Base-by-base conservation (phyloP, 2,113 vertebrate genomes). In the Festucalex cinctus region DNA sequence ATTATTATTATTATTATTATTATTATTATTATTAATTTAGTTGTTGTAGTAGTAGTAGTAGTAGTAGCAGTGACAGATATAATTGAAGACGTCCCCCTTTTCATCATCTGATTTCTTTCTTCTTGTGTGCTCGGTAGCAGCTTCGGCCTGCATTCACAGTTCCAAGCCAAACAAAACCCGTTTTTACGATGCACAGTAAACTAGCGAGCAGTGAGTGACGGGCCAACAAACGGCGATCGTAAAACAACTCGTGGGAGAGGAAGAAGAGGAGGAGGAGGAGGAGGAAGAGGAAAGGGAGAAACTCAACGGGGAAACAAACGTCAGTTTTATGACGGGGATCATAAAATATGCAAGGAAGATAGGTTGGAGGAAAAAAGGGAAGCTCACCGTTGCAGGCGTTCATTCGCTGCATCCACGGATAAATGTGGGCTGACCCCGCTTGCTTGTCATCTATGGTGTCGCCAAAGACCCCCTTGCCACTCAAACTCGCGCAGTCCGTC, bases 301-400 rank as follows among this genome's bases (percentile, higher is more conserved):
- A 54, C 70, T 74, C 68, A 68, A 69, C 74, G 73, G 69, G 85
- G 80, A 88, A 86, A 72, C 78, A 75, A 73, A 78, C 72, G 83
- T 83, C 81, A 82, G 53, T 78, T 87, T 82, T 80, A 85, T 80
- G 83, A 77, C 64, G 63, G 76, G 73, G 78, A 69, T 81, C 80
- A 78, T 84, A 84, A 80, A 86, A 81, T 68, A 77, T 72, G 67
- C 73, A 75, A 22, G 72, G 64, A 65, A 69, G 51, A 64, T 56
- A 20, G 65, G 69, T 41, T 32, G 20, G 41, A 73, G 69, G 73
- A 51, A 41, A 76, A 65, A 77, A 48, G 54, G 71, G 61, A 71
- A 58, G 95, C 96, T 94, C 90, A 98, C 96, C 95, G 88, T 96
- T 98, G 85, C 95, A 96, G n/a, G 95, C 91, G 81, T 95, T 96